Evolutionary conservation across 2,113 vertebrate genomes (phyloP), one percentile per base, ranked within the genome.

Genomic region (Thamnaconus septentrionalis): DNA sequence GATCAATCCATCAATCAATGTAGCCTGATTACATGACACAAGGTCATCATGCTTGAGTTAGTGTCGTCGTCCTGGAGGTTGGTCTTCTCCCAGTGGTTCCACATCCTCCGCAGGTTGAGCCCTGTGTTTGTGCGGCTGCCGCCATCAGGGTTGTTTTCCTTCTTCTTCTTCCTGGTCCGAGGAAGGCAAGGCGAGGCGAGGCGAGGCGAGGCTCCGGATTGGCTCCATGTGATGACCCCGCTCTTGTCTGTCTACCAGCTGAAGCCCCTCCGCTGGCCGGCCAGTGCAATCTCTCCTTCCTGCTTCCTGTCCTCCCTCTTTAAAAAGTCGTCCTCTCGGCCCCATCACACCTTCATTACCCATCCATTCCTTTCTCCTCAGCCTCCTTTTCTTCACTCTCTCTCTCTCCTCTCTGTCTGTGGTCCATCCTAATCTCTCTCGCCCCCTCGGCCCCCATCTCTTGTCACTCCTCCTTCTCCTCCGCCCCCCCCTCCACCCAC

Each of bases 381-480:
- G 39, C 40, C 71, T 40, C 64, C 51, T 49, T 64, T 57, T 39
- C 40, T 12, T 40, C 45, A 3, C 45, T 52, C 4, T 63, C 53
- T 48, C 57, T 53, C 39, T 39, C 57, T 9, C 8, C 53, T 44
- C 52, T 61, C 62, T 44, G 46, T 41, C 50, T 18, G 40, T 64
- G 59, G 76, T 82, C 76, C 54, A 43, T 71, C 66, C 76, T 78
- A 61, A 74, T 78, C 76, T 80, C 75, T 10, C 57, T 55, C 47
- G 11, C 62, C 60, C 53, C 56, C 50, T 61, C 65, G 46, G 4
- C 53, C 65, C 50, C 7, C 7, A n/a, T 60, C 65, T 77, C 71
- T 45, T 60, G 66, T 61, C 72, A 1, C 51, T 57, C 41, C 18
- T 7, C 10, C 53, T 48, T 9, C 42, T 53, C 62, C 11, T 44